A percentile compares a stretch with the other conserved stretches of the same genome.
Conservation (phyloP, 2,888 invertebrate species). For the Stictocephala bisonia region DNA sequence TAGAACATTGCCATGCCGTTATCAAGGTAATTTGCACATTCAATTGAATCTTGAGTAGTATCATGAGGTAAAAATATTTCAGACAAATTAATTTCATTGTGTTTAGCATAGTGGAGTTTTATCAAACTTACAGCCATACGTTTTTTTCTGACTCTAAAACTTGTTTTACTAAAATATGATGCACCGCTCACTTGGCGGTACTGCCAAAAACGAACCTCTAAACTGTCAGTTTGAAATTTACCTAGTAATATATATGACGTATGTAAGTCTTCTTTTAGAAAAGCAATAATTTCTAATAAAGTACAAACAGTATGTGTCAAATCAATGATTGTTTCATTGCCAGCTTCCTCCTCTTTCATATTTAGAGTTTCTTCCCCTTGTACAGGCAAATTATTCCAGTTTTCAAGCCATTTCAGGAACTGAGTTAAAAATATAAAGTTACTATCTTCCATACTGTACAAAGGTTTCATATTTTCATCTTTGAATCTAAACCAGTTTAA, state of each 20-base stretch:
- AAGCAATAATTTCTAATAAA: no score
- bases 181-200: conserved; percentile 52
- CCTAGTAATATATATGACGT: conserved; percentile 51
- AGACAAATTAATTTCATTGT: conserved; percentile 3
- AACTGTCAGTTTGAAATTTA: conserved; percentile 54
- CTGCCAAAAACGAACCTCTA: conserved; percentile 52
- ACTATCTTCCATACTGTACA: no score
- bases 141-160: conserved; percentile 52
- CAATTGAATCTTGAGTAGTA: neutral
- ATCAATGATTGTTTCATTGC: no score
- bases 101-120: neutral
- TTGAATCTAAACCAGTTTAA: no score
- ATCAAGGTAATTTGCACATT: neutral
- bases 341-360: no score
- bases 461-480: no score
- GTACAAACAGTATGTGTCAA: no score
- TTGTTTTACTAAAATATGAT: conserved; percentile 45
- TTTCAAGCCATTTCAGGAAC: no score
- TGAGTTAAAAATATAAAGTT: no score
- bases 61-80: neutral
- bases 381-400: no score
- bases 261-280: conserved; percentile 3
- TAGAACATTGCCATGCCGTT: no score
- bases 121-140: conserved; percentile 29
- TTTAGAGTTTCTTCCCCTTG: no score